Conservation (phyloP, 2,888 invertebrate species). For the Mimachlamys varia region DNA sequence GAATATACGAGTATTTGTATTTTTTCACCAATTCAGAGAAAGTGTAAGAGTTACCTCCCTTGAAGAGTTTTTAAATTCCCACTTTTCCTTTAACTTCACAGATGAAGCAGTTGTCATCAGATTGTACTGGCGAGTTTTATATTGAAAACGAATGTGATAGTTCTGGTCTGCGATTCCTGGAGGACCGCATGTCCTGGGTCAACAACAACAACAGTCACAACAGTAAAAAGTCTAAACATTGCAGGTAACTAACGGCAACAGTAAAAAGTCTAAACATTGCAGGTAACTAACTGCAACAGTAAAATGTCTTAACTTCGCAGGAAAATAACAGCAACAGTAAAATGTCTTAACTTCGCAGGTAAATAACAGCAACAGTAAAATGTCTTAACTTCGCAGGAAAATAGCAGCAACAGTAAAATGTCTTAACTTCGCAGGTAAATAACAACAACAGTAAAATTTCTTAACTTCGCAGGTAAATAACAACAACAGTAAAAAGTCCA, state of each 20-base stretch:
- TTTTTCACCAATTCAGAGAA: no score
- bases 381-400: neutral
- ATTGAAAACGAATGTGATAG: slow-evolving; percentile 45
- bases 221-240: slow-evolving; percentile 25
- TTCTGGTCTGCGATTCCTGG: slow-evolving; percentile 34
- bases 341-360: neutral
- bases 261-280: slow-evolving; percentile 23
- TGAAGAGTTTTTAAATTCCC: no score
- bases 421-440: neutral
- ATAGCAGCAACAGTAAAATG: slow-evolving; percentile 24
- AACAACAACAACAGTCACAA: slow-evolving; percentile 42
- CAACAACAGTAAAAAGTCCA: slow-evolving; percentile 23
- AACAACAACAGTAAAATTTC: slow-evolving; percentile 2
- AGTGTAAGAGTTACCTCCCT: no score
- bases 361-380: neutral
- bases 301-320: neutral
- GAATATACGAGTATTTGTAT: no score
- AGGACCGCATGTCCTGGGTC: slow-evolving; percentile 5
- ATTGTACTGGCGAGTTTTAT: slow-evolving; percentile 42
- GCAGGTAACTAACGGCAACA: neutral
- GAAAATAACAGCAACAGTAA: neutral
- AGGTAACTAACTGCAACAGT: neutral
- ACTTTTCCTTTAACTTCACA: neutral
- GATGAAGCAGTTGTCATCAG: neutral
- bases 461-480: neutral